Conservation (phyloP, 2,888 invertebrate genomes). For the Anthophora plumipes region DNA sequence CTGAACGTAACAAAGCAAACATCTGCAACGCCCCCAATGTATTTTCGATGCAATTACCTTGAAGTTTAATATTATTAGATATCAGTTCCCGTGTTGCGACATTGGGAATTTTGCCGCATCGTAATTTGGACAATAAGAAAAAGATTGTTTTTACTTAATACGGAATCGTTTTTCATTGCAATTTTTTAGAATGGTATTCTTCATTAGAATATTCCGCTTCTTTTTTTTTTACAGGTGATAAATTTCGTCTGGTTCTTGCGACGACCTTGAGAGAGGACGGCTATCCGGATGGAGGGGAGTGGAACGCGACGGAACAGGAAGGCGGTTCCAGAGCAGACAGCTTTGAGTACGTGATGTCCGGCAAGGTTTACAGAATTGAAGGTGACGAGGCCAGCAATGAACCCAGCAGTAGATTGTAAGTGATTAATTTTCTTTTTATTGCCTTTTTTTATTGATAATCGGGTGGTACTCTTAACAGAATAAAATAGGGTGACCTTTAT, state of each 20-base stretch:
- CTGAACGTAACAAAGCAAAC: slow-evolving; percentile 27
- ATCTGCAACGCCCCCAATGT: slow-evolving; percentile 52
- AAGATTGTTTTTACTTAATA: too few species aligned
- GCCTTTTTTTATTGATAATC: background rate
- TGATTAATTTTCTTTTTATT: slow-evolving; percentile 52
- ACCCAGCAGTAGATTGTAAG: slow-evolving; percentile 92
- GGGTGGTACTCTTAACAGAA: slow-evolving; percentile 22
- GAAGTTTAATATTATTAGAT: slow-evolving; percentile 59
- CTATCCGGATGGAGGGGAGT: slow-evolving; percentile 96
- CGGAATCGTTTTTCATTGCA: background rate
- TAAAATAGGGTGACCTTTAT: slow-evolving; percentile 12
- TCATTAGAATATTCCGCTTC: background rate
- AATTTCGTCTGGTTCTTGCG: slow-evolving; percentile 95
- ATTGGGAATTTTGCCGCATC: slow-evolving; percentile 16
- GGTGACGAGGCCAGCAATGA: slow-evolving; percentile 97
- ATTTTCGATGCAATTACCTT: slow-evolving; percentile 61
- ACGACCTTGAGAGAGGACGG: slow-evolving; percentile 98
- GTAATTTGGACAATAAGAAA: background rate
- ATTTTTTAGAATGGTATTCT: background rate
- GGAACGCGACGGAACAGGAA: slow-evolving; percentile 95
- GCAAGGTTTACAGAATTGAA: slow-evolving; percentile 98
- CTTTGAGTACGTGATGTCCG: slow-evolving; percentile 99
- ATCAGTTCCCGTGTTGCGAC: slow-evolving; percentile 43
- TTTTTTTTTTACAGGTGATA: slow-evolving; percentile 76
- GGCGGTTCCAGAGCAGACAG: slow-evolving; percentile 95